Base-by-base conservation (phyloP, 2,797 vertebrate species). In the Fundulus diaphanus region DNA sequence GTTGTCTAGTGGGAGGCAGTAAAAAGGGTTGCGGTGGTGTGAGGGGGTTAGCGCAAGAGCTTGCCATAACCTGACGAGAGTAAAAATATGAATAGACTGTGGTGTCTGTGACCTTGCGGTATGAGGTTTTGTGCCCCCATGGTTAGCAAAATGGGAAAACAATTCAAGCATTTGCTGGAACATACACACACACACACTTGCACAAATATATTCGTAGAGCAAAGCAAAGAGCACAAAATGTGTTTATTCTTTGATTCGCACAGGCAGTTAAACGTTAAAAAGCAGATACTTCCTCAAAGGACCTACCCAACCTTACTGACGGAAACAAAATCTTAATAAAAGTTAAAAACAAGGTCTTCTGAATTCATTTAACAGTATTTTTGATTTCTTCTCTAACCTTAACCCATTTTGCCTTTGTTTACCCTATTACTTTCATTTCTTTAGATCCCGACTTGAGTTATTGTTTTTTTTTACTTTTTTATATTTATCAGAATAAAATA, bases 101-200 rank as follows among this genome's bases (percentile, higher is more conserved):
- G 77, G 81, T 57, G 74, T 82, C 68, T 77, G 81, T 92, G 91
- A 94, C 93, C 93, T 93, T 93, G 92, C 81, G 92, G 89, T 89
- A 68, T 88, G 90, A 88, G 84, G 85, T 81, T 89, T 89, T 82
- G 73, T 42, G 46, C 88, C 83, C n/a, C 68, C 70, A 72, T 51
- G 69, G 74, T 81, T 80, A 57, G 76, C 78, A 81, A 82, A 86
- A 88, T 89, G 85, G 83, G 77, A 86, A 88, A 88, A 78, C 69
- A 78, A 69, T 84, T 87, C 37, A 79, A 70, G 70, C 61, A 11
- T 75, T 81, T 79, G 46, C 72, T 74, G 74, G 79, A 82, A 72
- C 52, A 24, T 66, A 70, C 54, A 27, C 63, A 54, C 40, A 7
- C 8, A 7, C 40, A 42, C 11, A 27, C 8, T n/a, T n/a, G n/a